Conservation (phyloP, 2,797 vertebrate species). For the Dermochelys coriacea region DNA sequence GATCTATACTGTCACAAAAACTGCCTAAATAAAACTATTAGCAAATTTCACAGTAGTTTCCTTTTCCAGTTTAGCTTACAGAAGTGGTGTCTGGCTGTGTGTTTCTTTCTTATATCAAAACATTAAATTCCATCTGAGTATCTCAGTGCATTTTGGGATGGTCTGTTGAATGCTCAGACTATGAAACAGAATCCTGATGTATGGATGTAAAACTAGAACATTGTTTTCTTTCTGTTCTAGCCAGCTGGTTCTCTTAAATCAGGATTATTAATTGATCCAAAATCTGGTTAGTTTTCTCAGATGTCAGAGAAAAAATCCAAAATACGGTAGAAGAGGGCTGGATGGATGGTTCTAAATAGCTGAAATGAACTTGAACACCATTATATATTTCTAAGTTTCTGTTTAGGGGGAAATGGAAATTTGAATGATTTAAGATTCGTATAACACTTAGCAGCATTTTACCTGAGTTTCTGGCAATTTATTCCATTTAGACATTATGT, state of each 20-base stretch:
- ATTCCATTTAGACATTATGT: slow-evolving; percentile 41
- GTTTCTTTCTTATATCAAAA: slow-evolving; percentile 20
- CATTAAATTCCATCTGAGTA: neutral
- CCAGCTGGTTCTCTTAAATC: slow-evolving; percentile 21
- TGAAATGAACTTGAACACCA: slow-evolving; percentile 22
- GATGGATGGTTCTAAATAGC: neutral
- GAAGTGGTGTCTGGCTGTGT: neutral
- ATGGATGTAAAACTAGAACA: neutral
- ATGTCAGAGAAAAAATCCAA: slow-evolving; percentile 44
- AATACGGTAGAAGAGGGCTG: slow-evolving; percentile 1
- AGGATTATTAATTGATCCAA: slow-evolving; percentile 30
- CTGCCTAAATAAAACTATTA: neutral
- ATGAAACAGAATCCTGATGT: slow-evolving; percentile 11
- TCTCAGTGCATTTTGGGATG: slow-evolving; percentile 1
- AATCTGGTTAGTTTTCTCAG: neutral
- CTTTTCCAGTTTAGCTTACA: neutral
- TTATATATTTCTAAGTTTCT: slow-evolving; percentile 21
- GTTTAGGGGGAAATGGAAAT: slow-evolving; percentile 17
- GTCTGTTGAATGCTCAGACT: slow-evolving; percentile 27
- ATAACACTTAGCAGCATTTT: slow-evolving; percentile 58
- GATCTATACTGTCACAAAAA: slow-evolving; percentile 19
- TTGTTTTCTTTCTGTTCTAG: slow-evolving; percentile 31
- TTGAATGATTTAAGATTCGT: slow-evolving; percentile 53
- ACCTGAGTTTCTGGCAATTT: slow-evolving; percentile 37
- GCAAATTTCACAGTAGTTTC: neutral